These are phyloP conservation scores for Tenthredo livida DNA, from an alignment of 2,888 invertebrate genomes.

Conservation along the genomic window DNA sequence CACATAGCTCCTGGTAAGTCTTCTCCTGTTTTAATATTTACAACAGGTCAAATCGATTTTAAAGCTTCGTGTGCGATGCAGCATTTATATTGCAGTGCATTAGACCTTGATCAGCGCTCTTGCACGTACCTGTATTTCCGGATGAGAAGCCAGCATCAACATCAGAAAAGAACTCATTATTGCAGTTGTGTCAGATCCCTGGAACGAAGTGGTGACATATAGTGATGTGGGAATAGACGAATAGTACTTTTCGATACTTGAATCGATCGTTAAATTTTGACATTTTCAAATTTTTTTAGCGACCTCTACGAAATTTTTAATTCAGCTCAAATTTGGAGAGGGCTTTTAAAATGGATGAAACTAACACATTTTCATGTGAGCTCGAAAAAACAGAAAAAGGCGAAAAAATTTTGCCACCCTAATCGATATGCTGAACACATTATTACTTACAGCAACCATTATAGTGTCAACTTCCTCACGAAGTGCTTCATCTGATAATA, in stretches of 20 bases:
- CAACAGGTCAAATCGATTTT: neutral
- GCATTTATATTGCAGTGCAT: neutral
- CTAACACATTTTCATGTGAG: no score
- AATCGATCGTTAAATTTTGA: no score
- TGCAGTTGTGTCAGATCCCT: neutral
- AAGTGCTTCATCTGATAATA: conserved; percentile 76
- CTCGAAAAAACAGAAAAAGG: no score
- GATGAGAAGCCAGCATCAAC: neutral
- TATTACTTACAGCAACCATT: neutral
- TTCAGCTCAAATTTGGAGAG: no score
- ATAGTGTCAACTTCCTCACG: neutral
- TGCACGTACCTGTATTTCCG: neutral
- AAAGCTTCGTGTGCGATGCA: neutral
- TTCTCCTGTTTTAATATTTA: conserved; percentile 67
- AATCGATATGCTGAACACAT: no score
- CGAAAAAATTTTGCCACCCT: no score
- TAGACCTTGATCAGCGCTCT: neutral
- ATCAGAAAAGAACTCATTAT: neutral
- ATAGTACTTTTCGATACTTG: no score
- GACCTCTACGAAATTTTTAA: no score
- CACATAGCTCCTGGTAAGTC: conserved; percentile 77
- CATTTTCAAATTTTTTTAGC: no score
- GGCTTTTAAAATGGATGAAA: no score
- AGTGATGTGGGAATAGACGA: no score
- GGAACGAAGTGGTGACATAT: neutral